phyloP scores from a whole-genome alignment of 1,140 invertebrate genomes.

The Apis florea region DNA sequence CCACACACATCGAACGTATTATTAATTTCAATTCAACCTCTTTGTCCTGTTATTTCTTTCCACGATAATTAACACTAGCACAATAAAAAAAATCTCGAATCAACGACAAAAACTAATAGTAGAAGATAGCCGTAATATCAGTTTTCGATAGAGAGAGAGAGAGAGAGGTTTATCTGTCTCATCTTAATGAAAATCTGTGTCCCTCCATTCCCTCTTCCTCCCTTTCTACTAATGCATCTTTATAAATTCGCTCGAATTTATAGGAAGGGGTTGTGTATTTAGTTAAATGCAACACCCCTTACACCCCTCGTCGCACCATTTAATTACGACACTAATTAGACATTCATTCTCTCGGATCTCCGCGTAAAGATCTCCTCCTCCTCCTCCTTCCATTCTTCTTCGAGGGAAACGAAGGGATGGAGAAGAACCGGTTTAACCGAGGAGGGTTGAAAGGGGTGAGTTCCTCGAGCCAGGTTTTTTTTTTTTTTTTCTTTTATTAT shows the following conservation, averaged over 20 bases:
- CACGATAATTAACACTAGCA: too few species aligned
- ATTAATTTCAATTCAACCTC: too few species aligned
- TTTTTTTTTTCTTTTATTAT: constrained; percentile 8
- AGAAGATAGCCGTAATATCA: too few species aligned
- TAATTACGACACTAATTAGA: constrained; percentile 30
- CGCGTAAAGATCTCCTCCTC: not conserved
- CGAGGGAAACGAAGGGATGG: not conserved
- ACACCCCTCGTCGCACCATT: not conserved
- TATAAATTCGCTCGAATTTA: not conserved
- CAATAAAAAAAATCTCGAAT: too few species aligned
- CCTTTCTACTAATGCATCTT: not conserved
- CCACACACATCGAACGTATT: too few species aligned
- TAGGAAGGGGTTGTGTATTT: not conserved
- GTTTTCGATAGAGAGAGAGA: too few species aligned
- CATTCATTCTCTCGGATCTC: constrained; percentile 2
- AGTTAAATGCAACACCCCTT: too few species aligned
- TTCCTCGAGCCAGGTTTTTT: not conserved
- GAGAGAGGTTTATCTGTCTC: not conserved
- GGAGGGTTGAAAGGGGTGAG: not conserved
- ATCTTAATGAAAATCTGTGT: not conserved
- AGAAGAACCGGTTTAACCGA: too few species aligned
- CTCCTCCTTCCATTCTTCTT: not conserved
- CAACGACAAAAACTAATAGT: too few species aligned
- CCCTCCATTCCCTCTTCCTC: too few species aligned
- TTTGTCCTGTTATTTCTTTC: too few species aligned